Conservation (phyloP, 2,888 invertebrate species). For the Hylaea fasciaria region DNA sequence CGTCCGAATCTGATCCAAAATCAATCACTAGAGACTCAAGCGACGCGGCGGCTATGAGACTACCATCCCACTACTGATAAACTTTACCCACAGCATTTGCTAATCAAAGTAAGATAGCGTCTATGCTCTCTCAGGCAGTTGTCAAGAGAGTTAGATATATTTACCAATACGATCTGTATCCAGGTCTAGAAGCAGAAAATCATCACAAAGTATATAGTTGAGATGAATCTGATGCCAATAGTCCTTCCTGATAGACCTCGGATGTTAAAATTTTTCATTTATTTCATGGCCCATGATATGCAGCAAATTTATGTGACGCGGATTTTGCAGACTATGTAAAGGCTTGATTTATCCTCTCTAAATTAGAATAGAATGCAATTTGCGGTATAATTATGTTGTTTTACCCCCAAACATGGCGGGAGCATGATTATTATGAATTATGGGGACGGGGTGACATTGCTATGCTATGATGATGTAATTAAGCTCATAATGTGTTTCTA, state of each 20-base stretch:
- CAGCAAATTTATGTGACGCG: conserved; percentile 41
- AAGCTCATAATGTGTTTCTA: neutral
- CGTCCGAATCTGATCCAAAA: too few relatives aligned
- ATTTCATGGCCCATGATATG: conserved; percentile 34
- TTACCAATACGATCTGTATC: too few relatives aligned
- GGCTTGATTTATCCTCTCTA: conserved; percentile 40
- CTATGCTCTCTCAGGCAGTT: too few relatives aligned
- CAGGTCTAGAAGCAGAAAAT: too few relatives aligned
- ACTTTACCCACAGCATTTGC: too few relatives aligned
- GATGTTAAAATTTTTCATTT: conserved; percentile 5
- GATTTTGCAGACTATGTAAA: conserved; percentile 39
- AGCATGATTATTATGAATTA: conserved; percentile 23
- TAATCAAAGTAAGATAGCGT: too few relatives aligned
- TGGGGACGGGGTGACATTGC: conserved; percentile 2
- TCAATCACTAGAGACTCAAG: too few relatives aligned
- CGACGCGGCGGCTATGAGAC: too few relatives aligned
- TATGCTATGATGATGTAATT: conserved; percentile 7
- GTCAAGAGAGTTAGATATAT: too few relatives aligned
- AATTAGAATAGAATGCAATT: conserved; percentile 36
- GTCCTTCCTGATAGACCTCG: neutral
- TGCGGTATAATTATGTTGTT: conserved; percentile 31
- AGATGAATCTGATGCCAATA: too few relatives aligned
- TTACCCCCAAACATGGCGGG: conserved; percentile 18
- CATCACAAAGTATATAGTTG: too few relatives aligned
- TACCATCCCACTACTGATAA: too few relatives aligned